A percentile compares a stretch with the other conserved stretches of the same genome.
These are phyloP conservation scores for Melanchra persicariae DNA, from an alignment of 2,888 invertebrate species.

Conservation along the genomic window DNA sequence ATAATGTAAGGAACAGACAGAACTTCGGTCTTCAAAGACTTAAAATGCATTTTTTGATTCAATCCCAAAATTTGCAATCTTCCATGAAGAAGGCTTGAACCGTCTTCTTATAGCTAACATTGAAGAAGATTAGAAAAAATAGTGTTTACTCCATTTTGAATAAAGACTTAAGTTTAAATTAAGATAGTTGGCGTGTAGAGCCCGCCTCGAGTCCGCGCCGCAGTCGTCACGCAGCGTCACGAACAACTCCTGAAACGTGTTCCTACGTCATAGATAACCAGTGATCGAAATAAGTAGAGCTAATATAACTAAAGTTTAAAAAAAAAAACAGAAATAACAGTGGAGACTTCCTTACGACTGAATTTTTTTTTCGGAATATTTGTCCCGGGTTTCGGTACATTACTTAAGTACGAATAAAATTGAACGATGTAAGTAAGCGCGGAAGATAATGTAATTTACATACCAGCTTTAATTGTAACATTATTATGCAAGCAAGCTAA, in stretches of 20 bases:
- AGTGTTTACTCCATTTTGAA: conserved; percentile 7
- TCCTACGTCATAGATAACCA: conserved; percentile 71
- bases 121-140: not conserved
- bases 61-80: not conserved
- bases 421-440: no score
- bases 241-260: conserved; percentile 67
- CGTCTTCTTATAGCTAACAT: not conserved
- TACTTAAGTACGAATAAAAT: no score
- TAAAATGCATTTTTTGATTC: conserved; percentile 12
- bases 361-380: no score
- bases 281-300: no score
- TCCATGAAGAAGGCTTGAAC: not conserved
- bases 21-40: not conserved
- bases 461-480: no score
- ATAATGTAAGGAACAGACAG: not conserved
- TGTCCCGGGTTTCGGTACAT: no score
- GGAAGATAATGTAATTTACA: no score
- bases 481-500: no score
- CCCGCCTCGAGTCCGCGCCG: conserved; percentile 26
- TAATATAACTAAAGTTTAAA: no score
- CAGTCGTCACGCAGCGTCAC: conserved; percentile 24
- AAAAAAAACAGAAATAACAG: no score
- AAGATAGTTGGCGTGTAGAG: conserved; percentile 15
- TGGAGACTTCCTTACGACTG: no score
- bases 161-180: conserved; percentile 29